Evolutionary conservation across 1,140 invertebrate species (phyloP), one percentile per base, ranked within the genome.

Genomic region (Lerema accius): DNA sequence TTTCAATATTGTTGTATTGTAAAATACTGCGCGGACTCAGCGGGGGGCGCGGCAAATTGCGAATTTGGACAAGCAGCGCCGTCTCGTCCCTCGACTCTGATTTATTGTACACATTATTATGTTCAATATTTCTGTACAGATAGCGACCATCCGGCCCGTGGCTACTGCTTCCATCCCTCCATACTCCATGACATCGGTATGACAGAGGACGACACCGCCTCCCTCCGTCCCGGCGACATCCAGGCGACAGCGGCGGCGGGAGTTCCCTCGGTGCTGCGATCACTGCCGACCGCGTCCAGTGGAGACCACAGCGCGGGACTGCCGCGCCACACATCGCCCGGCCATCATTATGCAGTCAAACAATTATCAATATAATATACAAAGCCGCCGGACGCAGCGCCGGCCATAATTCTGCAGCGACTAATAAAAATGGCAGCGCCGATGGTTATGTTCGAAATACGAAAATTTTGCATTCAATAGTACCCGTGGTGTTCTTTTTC

Each of bases 391-490:
- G 13, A n/a, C 37, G 13, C 32, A 15, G 17, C 15, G 37, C 32
- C 62, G 45, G 11, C 23, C 51, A 32, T 64, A 64, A 58, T 35
- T 64, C 62, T 56, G 43, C 58, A 46, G n/a, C 45, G 40, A 39
- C 51, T 48, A 58, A 64, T 58, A 56, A 64, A 58, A 23, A 64
- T 64, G 63, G 45, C 23, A 15, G 45, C 32, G 14, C 19, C 45
- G 56, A 64, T 58, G 63, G 58, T 64, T 56, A 49, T 50, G 46
- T 56, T 58, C 26, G 55, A 63, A 55, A 37, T 64, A 43, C 45
- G 55, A 63, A 63, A 46, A 63, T 43, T 50, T 58, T 56, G 45
- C 62, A 58, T 56, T 58, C 16, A 55, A 63, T 63, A 55, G 40
- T 40, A 48, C 16, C 15, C 45, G 39, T 14, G 32, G 28, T 43